Base-by-base conservation (phyloP, 2,888 invertebrate genomes). In the Keiferia lycopersicella region DNA sequence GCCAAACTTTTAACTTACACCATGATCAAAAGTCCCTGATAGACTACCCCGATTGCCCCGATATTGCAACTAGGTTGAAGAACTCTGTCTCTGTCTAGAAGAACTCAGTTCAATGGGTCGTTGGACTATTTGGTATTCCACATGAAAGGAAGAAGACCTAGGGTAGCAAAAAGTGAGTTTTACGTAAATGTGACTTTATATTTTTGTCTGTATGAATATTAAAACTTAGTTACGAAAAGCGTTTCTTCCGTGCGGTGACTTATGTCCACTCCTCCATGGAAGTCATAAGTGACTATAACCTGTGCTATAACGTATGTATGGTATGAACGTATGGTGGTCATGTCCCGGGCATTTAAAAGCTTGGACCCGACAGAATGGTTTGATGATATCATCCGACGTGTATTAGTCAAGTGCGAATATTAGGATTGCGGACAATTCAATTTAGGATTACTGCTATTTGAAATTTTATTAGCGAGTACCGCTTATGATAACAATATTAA, bases 381-480 rank as follows among this genome's bases (percentile, higher is more conserved):
- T 51, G 65, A 62, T 65, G 62, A 65, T 57, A 62, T 62, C 65
- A 65, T 62, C 26, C 50, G 65, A 65, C 61, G 39, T 30, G 10
- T n/a, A 59, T 41, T 59, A 20, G 41, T 59, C 39, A 59, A 59
- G 41, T 59, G 59, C 22, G 41, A 41, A 18, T 26, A n/a, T n/a
- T n/a, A n/a, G n/a, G 59, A 59, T 59, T 39, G 8, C 20, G 39
- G 39, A 38, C 41, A 59, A 22, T 53, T 14, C 2, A 53, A 22
- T 12, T 53, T 26, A 53, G 51, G 51, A 53, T 22, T 22, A 8
- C 22, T 11, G 8, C 20, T 22, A 34, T 10, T 34, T 8, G 34
- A 8, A 34, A 34, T 34, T 34, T 34, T 34, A 34, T 34, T 34
- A 34, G 34, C 34, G 3, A 10, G 34, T 34, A 6, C 6, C 14